Evolutionary conservation across 1,140 invertebrate species (phyloP).

Genomic region (Cydia amplana): DNA sequence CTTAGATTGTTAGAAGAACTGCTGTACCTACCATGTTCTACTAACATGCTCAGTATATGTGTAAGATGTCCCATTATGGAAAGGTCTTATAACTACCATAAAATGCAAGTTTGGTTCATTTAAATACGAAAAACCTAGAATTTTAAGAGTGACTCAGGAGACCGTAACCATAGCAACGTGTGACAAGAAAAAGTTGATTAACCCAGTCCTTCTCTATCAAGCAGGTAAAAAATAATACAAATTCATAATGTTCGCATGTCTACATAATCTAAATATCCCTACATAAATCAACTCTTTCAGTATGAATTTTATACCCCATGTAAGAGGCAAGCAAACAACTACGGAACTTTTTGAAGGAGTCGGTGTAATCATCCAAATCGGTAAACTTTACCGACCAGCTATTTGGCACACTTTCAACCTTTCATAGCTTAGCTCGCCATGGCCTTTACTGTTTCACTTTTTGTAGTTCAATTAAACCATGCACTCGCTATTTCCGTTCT

Average conservation of each 20-base stretch:
- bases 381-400: slow-evolving; percentile 53
- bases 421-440: slow-evolving; percentile 39
- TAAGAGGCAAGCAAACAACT: neutral
- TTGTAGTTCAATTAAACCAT: slow-evolving; percentile 57
- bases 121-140: no score
- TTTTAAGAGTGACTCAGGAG: no score
- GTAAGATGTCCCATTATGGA: no score
- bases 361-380: slow-evolving; percentile 54
- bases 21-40: no score
- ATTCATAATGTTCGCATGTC: neutral
- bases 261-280: neutral
- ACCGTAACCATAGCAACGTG: no score
- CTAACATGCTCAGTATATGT: no score
- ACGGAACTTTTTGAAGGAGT: slow-evolving; percentile 39
- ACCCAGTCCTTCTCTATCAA: neutral
- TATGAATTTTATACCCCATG: neutral
- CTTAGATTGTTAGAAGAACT: no score
- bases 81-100: no score
- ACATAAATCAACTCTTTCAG: neutral
- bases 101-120: no score
- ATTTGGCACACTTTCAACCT: slow-evolving; percentile 65
- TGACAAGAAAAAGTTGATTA: no score
- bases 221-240: neutral
- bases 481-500: slow-evolving; percentile 47
- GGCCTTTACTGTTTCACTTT: slow-evolving; percentile 46